Base-by-base conservation (phyloP, 1,140 invertebrate genomes). In the Himalopsyche phryganea region DNA sequence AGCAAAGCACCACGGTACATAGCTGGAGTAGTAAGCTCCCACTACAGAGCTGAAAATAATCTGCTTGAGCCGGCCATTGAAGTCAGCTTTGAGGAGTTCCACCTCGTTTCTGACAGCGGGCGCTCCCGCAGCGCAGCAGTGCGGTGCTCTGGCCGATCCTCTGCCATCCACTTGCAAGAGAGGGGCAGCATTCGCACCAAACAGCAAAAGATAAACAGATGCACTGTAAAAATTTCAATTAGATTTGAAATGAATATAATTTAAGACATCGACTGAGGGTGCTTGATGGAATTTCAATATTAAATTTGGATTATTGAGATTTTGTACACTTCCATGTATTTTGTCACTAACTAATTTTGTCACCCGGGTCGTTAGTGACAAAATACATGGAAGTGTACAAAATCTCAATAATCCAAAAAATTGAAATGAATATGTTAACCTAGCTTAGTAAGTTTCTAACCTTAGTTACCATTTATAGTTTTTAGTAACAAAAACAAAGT, bases 1-100 rank as follows among this genome's bases (percentile, higher is more conserved):
- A 17, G 89, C 87, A 81, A 95, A 92, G 67, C 88, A 88, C 66
- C 93, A 89, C 0, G 95, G 95, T 17, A 97, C 85, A 70, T 96
- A 89, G 53, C 87, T 89, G 63, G 90, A 86, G 72, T 96, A 94
- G 70, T 97, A 98, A 0, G 93, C 91, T 66, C 89, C 92, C 1
- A 92, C 74, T 38, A 94, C 83, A 1, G 93, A 92, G 67, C 91
- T 92, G 68, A 95, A 97, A 3, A 98, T 76, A 48, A 94, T 87
- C 70, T 91, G 89, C 73, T 94, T 95, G 63, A 96, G 81, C 44
- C 94, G 77, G 41, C 83, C 80, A 70, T 96, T 96, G 66, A 97
- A 96, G 71, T 97, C 94, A 15, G 81, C 83, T 63, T 88, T 86
- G 5, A 98, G 69, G 13, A 82, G 80, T 54, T 93, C 90, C 17